Percentiles rank a stretch among this genome's conserved stretches.
These are phyloP conservation scores for Mactromeris polynyma DNA, from an alignment of 2,888 invertebrate species.

Conservation along the genomic window DNA sequence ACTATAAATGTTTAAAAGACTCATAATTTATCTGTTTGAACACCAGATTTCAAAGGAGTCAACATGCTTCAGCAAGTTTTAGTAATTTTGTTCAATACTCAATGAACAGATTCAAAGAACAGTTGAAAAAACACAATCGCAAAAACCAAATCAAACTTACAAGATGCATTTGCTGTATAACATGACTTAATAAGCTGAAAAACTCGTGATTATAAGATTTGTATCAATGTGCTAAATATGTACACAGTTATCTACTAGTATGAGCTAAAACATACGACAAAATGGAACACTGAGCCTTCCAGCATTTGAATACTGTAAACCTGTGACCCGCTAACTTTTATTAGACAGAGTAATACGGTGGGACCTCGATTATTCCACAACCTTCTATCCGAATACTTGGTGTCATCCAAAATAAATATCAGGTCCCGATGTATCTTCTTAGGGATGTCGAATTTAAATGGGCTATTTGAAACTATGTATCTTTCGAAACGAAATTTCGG, in stretches of 20 bases:
- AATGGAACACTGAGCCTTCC: neutral
- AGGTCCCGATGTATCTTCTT: too few species aligned
- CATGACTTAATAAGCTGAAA: neutral
- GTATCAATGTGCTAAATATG: neutral
- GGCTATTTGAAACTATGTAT: too few species aligned
- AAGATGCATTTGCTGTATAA: neutral
- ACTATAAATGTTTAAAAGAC: too few species aligned
- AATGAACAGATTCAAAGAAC: neutral
- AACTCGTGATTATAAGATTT: neutral
- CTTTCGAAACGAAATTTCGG: too few species aligned
- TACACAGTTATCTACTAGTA: neutral
- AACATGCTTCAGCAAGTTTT: neutral
- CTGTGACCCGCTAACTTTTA: too few species aligned
- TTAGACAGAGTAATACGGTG: too few species aligned
- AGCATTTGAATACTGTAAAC: too few species aligned
- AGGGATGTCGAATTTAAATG: too few species aligned
- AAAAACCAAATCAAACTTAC: slow-evolving; percentile 15
- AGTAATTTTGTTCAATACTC: neutral
- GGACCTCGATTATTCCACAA: too few species aligned
- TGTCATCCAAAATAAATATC: too few species aligned
- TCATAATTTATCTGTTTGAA: too few species aligned
- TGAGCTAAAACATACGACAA: neutral
- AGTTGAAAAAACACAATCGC: neutral
- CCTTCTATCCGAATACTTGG: too few species aligned
- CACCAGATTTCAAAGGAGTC: neutral